These are phyloP conservation scores for Phragmatobia fuliginosa DNA, from an alignment of 2,888 invertebrate genomes.

Conservation along the genomic window DNA sequence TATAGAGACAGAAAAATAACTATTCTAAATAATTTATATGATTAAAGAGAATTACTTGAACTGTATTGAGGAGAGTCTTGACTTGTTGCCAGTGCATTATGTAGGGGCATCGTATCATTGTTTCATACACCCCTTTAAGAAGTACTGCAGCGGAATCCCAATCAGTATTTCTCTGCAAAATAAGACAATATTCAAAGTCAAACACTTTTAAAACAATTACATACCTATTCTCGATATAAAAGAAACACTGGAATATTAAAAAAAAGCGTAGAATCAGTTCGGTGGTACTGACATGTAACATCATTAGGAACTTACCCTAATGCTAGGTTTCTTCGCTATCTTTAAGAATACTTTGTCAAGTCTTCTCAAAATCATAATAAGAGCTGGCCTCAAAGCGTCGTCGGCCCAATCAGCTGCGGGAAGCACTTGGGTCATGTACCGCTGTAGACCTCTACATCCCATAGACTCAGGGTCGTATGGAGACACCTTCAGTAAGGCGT, in stretches of 20 bases:
- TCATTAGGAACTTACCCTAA: constrained; percentile 88
- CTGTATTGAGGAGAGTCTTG: constrained; percentile 94
- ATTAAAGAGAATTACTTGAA: constrained; percentile 89
- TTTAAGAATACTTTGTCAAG: constrained; percentile 99
- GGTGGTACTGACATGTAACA: too few relatives aligned
- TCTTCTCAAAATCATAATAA: constrained; percentile 95
- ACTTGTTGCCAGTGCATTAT: constrained; percentile 98
- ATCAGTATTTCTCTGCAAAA: constrained; percentile 94
- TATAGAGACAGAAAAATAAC: too few relatives aligned
- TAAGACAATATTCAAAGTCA: not conserved
- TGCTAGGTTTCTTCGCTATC: constrained; percentile 98
- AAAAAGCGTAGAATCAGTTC: too few relatives aligned
- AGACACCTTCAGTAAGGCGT: constrained; percentile 98
- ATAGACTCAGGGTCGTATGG: constrained; percentile 99
- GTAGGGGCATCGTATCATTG: constrained; percentile 96
- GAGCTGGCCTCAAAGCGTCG: constrained; percentile 95
- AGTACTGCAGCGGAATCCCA: constrained; percentile 99
- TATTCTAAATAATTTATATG: not conserved
- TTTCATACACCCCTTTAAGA: constrained; percentile 97
- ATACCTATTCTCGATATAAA: too few relatives aligned
- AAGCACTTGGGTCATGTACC: constrained; percentile 96
- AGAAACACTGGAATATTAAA: too few relatives aligned
- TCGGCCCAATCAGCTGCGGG: constrained; percentile 99
- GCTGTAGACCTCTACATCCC: constrained; percentile 96
- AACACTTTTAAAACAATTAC: too few relatives aligned